A percentile compares a stretch with the other conserved stretches of the same genome.
These are phyloP conservation scores for Microtus richardsoni DNA, from an alignment of 2,113 vertebrate genomes.

Conservation along the genomic window DNA sequence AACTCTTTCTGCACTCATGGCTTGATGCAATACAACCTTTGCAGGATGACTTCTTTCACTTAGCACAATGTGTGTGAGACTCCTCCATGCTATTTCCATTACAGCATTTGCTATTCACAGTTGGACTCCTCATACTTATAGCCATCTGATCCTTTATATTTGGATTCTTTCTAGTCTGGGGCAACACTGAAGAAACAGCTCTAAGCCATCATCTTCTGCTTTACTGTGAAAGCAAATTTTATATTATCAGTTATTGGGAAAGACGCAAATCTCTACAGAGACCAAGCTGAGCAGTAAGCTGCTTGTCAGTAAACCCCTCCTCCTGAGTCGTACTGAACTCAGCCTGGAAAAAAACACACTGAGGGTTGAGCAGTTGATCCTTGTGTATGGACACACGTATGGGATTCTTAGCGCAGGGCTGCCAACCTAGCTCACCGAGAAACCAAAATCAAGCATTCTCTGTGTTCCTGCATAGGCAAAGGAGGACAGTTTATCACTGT, in stretches of 20 bases:
- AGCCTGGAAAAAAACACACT: background rate
- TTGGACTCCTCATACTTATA: background rate
- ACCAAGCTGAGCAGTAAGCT: background rate
- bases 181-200: background rate
- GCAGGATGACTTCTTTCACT: background rate
- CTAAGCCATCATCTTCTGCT: background rate
- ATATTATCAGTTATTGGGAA: background rate
- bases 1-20: background rate
- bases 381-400: background rate
- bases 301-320: background rate
- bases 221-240: background rate
- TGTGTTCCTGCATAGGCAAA: background rate
- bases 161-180: background rate
- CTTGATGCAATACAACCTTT: background rate
- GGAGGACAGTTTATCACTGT: background rate
- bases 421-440: background rate
- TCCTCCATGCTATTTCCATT: too few relatives aligned
- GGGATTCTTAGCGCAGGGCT: background rate
- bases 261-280: background rate
- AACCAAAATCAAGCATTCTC: background rate
- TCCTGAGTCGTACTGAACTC: background rate
- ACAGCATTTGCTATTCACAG: background rate
- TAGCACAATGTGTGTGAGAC: background rate
- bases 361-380: background rate
- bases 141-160: background rate